A percentile compares a stretch with the other conserved stretches of the same genome.
Conservation (phyloP, 1,140 invertebrate genomes). For the Cataglyphis hispanica region DNA sequence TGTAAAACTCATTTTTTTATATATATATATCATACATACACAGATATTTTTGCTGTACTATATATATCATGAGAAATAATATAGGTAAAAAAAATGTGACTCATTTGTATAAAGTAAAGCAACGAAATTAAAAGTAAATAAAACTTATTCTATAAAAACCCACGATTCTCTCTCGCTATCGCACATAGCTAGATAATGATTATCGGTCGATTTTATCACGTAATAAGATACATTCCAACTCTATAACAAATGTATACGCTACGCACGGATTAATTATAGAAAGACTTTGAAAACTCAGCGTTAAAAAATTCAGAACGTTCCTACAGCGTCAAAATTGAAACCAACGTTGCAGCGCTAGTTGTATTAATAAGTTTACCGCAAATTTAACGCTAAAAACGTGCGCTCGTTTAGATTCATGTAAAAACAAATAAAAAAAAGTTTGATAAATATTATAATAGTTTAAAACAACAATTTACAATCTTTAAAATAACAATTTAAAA, state of each 20-base stretch:
- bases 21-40: neutral
- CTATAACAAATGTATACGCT: neutral
- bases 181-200: constrained; percentile 1
- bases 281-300: neutral
- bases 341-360: neutral
- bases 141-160: neutral
- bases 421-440: neutral
- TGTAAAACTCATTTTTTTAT: neutral
- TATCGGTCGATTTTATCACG: constrained; percentile 26
- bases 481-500: neutral
- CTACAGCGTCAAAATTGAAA: neutral
- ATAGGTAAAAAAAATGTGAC: neutral
- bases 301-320: constrained; percentile 13
- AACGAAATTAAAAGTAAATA: neutral
- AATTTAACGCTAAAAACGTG: neutral
- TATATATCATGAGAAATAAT: neutral
- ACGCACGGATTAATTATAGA: constrained; percentile 16
- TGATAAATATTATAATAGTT: too few relatives aligned
- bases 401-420: neutral
- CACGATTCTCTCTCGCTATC: neutral
- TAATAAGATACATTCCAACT: neutral
- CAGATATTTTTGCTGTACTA: neutral
- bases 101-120: constrained; percentile 14
- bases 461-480: too few relatives aligned
- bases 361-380: neutral